These are phyloP conservation scores for Pterocles orientalis DNA, from an alignment of 2,113 vertebrate species.

Conservation along the genomic window DNA sequence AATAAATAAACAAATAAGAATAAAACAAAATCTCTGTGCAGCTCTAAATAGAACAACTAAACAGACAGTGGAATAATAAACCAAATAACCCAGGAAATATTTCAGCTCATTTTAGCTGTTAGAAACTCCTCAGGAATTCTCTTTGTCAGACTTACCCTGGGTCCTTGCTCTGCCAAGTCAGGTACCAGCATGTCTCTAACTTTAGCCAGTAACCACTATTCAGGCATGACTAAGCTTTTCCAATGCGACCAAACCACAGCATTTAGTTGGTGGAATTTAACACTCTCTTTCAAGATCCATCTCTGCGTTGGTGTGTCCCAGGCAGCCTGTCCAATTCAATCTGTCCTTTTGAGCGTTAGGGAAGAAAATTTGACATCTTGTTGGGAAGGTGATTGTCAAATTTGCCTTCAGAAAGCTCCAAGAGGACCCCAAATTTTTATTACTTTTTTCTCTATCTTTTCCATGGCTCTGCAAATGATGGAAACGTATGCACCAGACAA, in stretches of 20 bases:
- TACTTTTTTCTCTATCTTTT: background rate
- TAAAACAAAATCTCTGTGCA: background rate
- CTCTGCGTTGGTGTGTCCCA: background rate
- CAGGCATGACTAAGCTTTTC: constrained; percentile 16
- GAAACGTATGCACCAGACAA: background rate
- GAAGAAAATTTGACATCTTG: background rate
- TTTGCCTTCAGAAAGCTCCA: background rate
- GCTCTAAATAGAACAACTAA: background rate
- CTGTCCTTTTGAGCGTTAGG: background rate
- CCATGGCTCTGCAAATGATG: background rate
- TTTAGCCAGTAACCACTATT: background rate
- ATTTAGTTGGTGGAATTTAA: background rate
- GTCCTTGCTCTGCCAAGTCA: background rate
- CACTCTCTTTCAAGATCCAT: background rate
- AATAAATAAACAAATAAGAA: background rate
- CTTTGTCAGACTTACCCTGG: background rate
- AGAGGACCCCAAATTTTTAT: background rate
- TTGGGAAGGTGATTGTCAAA: background rate
- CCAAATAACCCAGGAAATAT: background rate
- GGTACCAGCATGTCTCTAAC: background rate
- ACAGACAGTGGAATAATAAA: background rate
- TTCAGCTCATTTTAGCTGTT: background rate
- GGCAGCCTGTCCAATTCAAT: background rate
- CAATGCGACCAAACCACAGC: background rate
- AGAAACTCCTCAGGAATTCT: background rate